Evolutionary conservation across 2,888 invertebrate genomes (phyloP).

Genomic region (Danaus chrysippus): DNA sequence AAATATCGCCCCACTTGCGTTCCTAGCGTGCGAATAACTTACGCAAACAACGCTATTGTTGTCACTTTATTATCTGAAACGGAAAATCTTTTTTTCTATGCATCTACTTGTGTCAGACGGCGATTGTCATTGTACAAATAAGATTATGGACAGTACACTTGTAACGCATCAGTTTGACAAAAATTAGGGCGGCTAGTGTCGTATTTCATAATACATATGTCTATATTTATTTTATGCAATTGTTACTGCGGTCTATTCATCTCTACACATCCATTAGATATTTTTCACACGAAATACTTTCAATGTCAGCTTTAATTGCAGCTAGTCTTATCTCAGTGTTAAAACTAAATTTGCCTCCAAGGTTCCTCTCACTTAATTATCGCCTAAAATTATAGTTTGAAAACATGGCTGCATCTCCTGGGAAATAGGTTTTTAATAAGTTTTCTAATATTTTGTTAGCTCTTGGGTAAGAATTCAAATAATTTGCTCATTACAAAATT

Average conservation of each 20-base stretch:
- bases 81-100: slow-evolving; percentile 77
- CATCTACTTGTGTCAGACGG: slow-evolving; percentile 62
- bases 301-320: slow-evolving; percentile 20
- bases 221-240: slow-evolving; percentile 58
- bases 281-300: slow-evolving; percentile 21
- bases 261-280: slow-evolving; percentile 19
- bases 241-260: slow-evolving; percentile 36
- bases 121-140: slow-evolving; percentile 68
- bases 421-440: slow-evolving; percentile 7
- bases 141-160: slow-evolving; percentile 47
- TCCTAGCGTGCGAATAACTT: slow-evolving; percentile 67
- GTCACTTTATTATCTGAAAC: slow-evolving; percentile 78
- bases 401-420: slow-evolving; percentile 9
- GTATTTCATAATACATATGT: slow-evolving; percentile 25
- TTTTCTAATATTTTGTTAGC: not conserved
- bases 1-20: slow-evolving; percentile 73
- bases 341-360: slow-evolving; percentile 23
- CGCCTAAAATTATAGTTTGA: slow-evolving; percentile 15
- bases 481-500: not conserved
- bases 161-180: slow-evolving; percentile 39
- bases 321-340: slow-evolving; percentile 10
- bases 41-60: slow-evolving; percentile 72
- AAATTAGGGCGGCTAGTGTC: slow-evolving; percentile 29
- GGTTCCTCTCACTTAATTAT: slow-evolving; percentile 20
- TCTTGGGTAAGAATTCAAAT: not conserved